phyloP scores from a whole-genome alignment of 2,888 invertebrate genomes.

The Criorhina ranunculi region DNA sequence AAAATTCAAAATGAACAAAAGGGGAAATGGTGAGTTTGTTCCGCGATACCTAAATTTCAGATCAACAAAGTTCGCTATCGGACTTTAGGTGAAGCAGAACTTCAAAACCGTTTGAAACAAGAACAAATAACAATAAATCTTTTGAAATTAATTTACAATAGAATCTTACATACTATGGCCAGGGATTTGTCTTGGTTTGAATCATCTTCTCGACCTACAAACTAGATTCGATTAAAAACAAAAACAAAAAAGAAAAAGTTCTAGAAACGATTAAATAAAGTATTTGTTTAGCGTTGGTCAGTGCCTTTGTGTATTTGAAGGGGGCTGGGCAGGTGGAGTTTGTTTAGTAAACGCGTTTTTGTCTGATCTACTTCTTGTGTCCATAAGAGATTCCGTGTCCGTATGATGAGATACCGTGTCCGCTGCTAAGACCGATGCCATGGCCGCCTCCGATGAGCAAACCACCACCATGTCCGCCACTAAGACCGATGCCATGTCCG shows the following conservation, averaged over 20 bases:
- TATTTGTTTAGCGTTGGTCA: conserved; percentile 74
- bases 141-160: conserved; percentile 74
- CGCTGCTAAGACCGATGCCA: conserved; percentile 55
- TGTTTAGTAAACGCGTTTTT: conserved; percentile 22
- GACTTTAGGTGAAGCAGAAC: conserved; percentile 71
- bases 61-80: conserved; percentile 66
- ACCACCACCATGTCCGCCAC: conserved; percentile 76
- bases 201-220: conserved; percentile 53
- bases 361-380: conserved; percentile 66
- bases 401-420: conserved; percentile 39
- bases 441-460: conserved; percentile 75
- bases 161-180: conserved; percentile 75
- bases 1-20: conserved; percentile 20
- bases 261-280: conserved; percentile 56
- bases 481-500: conserved; percentile 78
- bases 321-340: conserved; percentile 64
- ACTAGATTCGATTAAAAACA: conserved; percentile 62
- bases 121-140: conserved; percentile 69
- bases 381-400: conserved; percentile 50
- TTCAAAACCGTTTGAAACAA: conserved; percentile 66
- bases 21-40: conserved; percentile 21
- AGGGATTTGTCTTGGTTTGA: conserved; percentile 65
- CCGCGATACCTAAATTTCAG: conserved; percentile 63
- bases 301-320: conserved; percentile 72
- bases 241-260: conserved; percentile 47